Conservation (phyloP, 2,797 vertebrate genomes). For the Triplophysa yarkandensis region DNA sequence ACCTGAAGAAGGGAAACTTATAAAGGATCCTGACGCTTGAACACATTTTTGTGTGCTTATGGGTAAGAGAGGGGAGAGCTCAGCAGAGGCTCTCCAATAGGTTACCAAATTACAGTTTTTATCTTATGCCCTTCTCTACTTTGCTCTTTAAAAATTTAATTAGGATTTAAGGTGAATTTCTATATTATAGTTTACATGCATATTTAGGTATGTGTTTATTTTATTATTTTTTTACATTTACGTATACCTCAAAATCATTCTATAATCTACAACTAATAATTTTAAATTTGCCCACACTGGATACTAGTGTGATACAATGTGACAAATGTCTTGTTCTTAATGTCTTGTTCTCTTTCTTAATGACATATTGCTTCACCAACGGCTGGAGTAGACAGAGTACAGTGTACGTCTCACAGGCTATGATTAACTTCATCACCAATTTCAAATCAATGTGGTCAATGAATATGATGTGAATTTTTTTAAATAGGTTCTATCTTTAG, state of each 20-base stretch:
- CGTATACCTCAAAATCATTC: conserved; percentile 1
- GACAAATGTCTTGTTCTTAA: too few relatives aligned
- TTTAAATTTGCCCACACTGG: too few relatives aligned
- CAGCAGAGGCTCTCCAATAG: conserved; percentile 79
- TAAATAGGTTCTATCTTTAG: conserved; percentile 76
- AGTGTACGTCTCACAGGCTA: conserved; percentile 77
- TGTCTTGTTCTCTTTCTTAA: too few relatives aligned
- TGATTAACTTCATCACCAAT: conserved; percentile 78
- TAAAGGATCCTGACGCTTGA: conserved; percentile 83
- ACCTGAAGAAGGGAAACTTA: conserved; percentile 86
- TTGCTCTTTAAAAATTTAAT: conserved; percentile 31
- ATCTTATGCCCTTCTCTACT: conserved; percentile 31
- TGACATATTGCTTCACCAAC: too few relatives aligned
- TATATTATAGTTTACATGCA: conserved; percentile 18
- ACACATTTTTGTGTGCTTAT: conserved; percentile 90
- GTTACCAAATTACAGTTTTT: conserved; percentile 80
- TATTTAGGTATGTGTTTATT: conserved; percentile 8
- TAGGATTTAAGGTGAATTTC: neutral
- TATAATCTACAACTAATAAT: neutral
- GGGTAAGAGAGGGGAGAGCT: conserved; percentile 68
- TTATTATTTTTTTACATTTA: conserved; percentile 1
- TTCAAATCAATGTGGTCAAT: conserved; percentile 70
- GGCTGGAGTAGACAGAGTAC: too few relatives aligned
- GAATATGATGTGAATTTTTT: conserved; percentile 71
- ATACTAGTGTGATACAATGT: too few relatives aligned